phyloP scores from a whole-genome alignment of 2,797 vertebrate species.

The Malurus leucopterus region DNA sequence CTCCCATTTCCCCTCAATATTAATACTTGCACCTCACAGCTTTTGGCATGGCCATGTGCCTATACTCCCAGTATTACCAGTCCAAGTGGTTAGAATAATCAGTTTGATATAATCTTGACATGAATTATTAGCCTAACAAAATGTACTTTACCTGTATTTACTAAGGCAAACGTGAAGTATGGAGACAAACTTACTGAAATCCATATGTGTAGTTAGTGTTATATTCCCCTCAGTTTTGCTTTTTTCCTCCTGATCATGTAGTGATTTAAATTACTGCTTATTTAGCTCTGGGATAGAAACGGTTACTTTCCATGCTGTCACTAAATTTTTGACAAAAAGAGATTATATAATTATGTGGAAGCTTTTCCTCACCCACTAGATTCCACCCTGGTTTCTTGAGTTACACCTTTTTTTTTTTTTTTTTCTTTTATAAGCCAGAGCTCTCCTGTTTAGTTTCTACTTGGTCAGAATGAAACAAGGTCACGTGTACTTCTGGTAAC shows the following conservation, averaged over 20 bases:
- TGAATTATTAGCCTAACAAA: neutral
- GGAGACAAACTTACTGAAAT: neutral
- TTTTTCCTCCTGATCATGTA: neutral
- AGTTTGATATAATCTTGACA: neutral
- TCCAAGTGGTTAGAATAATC: neutral
- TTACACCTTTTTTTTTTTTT: neutral
- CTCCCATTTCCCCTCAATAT: neutral
- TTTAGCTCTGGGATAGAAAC: neutral
- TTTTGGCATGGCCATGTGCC: neutral
- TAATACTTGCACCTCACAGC: neutral
- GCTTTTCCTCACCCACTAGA: neutral
- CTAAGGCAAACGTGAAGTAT: neutral
- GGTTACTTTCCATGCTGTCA: neutral
- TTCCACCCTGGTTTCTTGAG: neutral
- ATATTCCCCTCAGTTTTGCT: neutral
- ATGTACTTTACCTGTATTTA: neutral
- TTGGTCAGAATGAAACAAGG: neutral
- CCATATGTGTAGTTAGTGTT: neutral
- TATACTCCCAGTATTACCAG: neutral
- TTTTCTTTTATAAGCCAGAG: neutral
- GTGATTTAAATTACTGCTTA: neutral
- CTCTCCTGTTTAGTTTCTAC: neutral
- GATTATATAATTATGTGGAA: rapidly evolving
- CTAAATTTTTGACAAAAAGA: neutral
- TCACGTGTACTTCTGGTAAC: rapidly evolving